Evolutionary conservation across 2,113 vertebrate genomes (phyloP), one percentile per base, ranked within the genome.

Genomic region (Ornithorhynchus anatinus): DNA sequence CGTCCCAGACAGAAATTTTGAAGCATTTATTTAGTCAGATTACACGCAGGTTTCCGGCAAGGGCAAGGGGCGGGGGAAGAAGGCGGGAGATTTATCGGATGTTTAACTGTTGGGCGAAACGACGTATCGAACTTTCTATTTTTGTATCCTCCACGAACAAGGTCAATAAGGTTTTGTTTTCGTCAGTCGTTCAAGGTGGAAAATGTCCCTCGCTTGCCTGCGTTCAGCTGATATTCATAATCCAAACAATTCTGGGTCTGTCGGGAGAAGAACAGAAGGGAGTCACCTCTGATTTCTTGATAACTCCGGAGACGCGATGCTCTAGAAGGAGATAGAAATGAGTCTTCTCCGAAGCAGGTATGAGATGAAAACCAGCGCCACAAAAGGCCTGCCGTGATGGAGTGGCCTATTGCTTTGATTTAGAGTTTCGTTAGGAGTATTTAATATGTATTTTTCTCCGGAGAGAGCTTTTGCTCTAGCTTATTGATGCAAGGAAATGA

Each of bases 141-240:
- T 84, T n/a, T 27, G 25, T 71, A 36, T 66, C 35, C 76, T 84
- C 62, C 69, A 59, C 12, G 79, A 79, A 57, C 75, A 88, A 90
- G 88, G 84, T 86, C 84, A 86, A 14, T 73, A 67, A 47, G 31
- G 16, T 8, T 69, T 86, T 78, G 62, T 76, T 91, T 81, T 52
- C 82, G 42, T 77, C 72, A 69, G 59, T 53, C 70, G 58, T 17
- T 77, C 48, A 86, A 82, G 61, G 23, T 16, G 81, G 68, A 9
- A 4, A 47, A 22, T 45, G 72, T 75, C 79, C 86, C 79, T 90
- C 78, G 86, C 68, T 86, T 91, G 87, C 91, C 90, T 88, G 69
- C 69, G 52, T 4, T 2, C 19, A 76, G 31, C 48, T 84, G 86
- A 85, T 88, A 76, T 77, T 84, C 79, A 69, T 85, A 89, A 91